Evolutionary conservation across 2,888 invertebrate species (phyloP).

Genomic region (Kuschelorhynchus macadamiae): DNA sequence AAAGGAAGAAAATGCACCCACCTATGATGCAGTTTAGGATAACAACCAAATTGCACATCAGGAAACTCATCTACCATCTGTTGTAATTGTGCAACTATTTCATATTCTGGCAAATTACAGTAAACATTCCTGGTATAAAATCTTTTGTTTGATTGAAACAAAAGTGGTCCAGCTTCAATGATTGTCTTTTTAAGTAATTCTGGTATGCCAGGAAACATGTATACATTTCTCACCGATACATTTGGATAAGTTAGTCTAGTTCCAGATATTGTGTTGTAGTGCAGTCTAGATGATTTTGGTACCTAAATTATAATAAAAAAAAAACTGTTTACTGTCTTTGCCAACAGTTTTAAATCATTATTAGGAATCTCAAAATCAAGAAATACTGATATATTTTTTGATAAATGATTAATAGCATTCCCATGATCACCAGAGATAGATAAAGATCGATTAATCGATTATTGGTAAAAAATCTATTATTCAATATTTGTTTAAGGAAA

Average conservation of each 20-base stretch:
- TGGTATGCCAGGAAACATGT: conserved; percentile 81
- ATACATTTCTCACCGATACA: conserved; percentile 74
- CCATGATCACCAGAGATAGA: too few species aligned
- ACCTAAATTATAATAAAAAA: conserved; percentile 67
- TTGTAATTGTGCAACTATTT: conserved; percentile 67
- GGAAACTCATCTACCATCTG: conserved; percentile 68
- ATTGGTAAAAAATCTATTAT: too few species aligned
- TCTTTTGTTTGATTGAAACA: conserved; percentile 65
- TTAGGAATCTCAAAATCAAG: too few species aligned
- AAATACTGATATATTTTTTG: too few species aligned
- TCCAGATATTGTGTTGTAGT: conserved; percentile 64
- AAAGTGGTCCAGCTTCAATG: conserved; percentile 59
- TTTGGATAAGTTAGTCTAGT: conserved; percentile 67
- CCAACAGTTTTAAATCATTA: too few species aligned
- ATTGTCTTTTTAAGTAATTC: conserved; percentile 69
- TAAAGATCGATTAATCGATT: too few species aligned
- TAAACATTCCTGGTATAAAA: conserved; percentile 68
- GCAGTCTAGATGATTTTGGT: conserved; percentile 68
- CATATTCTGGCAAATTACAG: conserved; percentile 69
- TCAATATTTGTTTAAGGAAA: too few species aligned
- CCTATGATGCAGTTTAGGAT: conserved; percentile 69
- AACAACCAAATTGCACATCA: conserved; percentile 71
- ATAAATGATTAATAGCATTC: too few species aligned
- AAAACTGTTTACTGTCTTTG: conserved; percentile 43
- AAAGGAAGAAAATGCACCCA: conserved; percentile 53